Conservation (phyloP, 2,888 invertebrate species). For the Epinotia nisella region DNA sequence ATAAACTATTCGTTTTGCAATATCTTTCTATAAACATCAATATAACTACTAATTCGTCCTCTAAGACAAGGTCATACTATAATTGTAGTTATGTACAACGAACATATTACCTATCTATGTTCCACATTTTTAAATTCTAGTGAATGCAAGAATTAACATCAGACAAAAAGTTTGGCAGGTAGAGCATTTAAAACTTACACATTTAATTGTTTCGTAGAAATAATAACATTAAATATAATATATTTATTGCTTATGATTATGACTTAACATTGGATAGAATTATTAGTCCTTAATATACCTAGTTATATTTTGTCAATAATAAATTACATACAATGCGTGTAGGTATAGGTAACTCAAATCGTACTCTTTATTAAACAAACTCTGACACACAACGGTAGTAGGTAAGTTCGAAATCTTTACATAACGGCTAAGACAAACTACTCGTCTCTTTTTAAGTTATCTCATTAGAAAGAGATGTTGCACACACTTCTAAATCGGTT, state of each 20-base stretch:
- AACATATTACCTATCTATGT: constrained; percentile 34
- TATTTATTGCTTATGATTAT: constrained; percentile 7
- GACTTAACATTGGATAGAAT: constrained; percentile 20
- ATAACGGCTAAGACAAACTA: too few species aligned
- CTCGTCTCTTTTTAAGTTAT: too few species aligned
- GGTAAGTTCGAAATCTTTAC: too few species aligned
- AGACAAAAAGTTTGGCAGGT: constrained; percentile 24
- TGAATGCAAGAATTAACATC: constrained; percentile 10
- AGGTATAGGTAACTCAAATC: neutral
- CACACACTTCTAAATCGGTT: too few species aligned
- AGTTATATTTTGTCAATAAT: neutral
- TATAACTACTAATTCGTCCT: constrained; percentile 52
- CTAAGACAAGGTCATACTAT: constrained; percentile 42
- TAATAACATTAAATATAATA: constrained; percentile 9
- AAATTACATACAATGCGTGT: neutral
- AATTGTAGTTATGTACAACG: constrained; percentile 44
- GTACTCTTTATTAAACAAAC: neutral
- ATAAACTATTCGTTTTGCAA: constrained; percentile 53
- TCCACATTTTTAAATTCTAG: constrained; percentile 19
- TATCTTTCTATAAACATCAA: constrained; percentile 65
- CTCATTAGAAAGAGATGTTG: too few species aligned
- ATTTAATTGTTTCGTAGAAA: constrained; percentile 9
- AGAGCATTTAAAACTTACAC: constrained; percentile 19
- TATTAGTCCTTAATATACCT: neutral
- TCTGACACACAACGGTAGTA: constrained; percentile 1